Evolutionary conservation across 2,797 vertebrate species (phyloP).

Genomic region (Leucoraja ocellata): DNA sequence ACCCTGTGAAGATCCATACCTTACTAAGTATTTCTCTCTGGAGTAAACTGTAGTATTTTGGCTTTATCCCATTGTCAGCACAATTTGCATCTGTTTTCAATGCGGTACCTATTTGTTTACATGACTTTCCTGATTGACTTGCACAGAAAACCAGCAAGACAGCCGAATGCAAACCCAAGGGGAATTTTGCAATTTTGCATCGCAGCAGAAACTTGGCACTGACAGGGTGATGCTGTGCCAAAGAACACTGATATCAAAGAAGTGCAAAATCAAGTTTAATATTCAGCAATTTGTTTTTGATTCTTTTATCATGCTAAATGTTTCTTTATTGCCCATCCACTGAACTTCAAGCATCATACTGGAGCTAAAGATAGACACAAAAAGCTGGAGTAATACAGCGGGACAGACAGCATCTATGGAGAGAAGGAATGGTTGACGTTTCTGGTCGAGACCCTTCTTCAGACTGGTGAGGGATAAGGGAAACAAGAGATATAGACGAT

Average conservation of each 20-base stretch:
- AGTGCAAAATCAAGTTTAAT: background rate
- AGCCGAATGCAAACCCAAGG: background rate
- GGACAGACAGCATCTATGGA: no score
- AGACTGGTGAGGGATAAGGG: no score
- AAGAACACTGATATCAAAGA: background rate
- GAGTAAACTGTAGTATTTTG: background rate
- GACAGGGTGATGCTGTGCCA: background rate
- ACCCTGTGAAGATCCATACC: background rate
- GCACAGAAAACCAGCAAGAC: background rate
- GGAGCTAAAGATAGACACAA: background rate
- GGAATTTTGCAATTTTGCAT: background rate
- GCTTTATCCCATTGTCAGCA: background rate
- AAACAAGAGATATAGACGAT: no score
- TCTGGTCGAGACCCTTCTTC: no score
- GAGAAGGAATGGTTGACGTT: no score
- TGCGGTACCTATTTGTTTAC: background rate
- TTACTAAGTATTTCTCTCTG: background rate
- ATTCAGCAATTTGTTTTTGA: background rate
- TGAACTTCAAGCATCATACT: conserved; percentile 7
- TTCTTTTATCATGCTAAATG: background rate
- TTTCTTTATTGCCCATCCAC: background rate
- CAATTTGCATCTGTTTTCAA: background rate
- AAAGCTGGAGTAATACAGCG: no score
- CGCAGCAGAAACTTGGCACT: background rate
- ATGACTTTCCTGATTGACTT: background rate